Percentiles rank a stretch among this genome's conserved stretches.
phyloP scores from a whole-genome alignment of 2,888 invertebrate species.

The Diplazon laetatorius region DNA sequence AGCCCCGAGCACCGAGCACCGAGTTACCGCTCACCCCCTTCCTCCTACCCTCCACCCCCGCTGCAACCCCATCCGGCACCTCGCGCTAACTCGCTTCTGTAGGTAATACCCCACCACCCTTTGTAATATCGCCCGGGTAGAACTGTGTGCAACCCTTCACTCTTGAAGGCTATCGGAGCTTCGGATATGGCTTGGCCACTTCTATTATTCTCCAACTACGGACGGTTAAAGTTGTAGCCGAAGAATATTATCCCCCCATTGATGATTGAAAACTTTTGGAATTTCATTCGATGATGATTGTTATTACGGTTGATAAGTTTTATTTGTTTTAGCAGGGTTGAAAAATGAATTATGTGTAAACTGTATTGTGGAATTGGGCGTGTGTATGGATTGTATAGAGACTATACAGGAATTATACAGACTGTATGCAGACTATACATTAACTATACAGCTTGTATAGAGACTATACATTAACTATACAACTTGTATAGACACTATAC shows the following conservation, averaged over 20 bases:
- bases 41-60: conserved; percentile 4
- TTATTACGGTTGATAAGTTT: neutral
- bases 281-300: neutral
- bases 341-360: neutral
- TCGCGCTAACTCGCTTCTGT: conserved; percentile 40
- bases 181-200: conserved; percentile 17
- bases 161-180: conserved; percentile 1
- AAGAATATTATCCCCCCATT: neutral
- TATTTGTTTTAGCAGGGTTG: too few relatives aligned
- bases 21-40: neutral
- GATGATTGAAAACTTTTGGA: conserved; percentile 2
- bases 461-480: too few relatives aligned
- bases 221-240: neutral
- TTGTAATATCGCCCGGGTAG: neutral
- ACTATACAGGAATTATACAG: too few relatives aligned
- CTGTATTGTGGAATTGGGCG: too few relatives aligned
- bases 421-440: too few relatives aligned
- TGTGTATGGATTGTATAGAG: too few relatives aligned
- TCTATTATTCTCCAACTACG: neutral
- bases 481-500: too few relatives aligned
- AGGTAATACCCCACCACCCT: conserved; percentile 38
- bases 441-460: too few relatives aligned
- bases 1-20: conserved; percentile 30
- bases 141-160: conserved; percentile 15
- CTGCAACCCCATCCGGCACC: conserved; percentile 34